Conservation (phyloP, 2,888 invertebrate genomes). For the Plagodis dolabraria region DNA sequence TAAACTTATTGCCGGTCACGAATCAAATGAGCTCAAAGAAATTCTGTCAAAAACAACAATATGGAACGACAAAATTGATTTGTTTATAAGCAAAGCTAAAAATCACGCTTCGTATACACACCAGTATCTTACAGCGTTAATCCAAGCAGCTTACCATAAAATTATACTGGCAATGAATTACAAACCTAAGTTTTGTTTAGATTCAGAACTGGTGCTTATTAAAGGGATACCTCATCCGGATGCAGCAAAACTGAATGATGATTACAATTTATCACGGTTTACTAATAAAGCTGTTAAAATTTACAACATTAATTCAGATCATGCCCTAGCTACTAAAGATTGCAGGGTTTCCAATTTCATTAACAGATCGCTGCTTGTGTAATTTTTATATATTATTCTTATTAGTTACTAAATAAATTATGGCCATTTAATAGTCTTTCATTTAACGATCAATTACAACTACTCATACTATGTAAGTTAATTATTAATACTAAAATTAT, state of each 20-base stretch:
- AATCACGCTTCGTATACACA: slow-evolving; percentile 32
- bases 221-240: slow-evolving; percentile 45
- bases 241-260: slow-evolving; percentile 34
- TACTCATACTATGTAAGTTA: no score
- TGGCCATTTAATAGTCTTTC: neutral
- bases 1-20: slow-evolving; percentile 38
- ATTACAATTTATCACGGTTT: slow-evolving; percentile 47
- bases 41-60: slow-evolving; percentile 28
- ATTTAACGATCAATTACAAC: no score
- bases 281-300: slow-evolving; percentile 42
- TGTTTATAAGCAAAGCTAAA: slow-evolving; percentile 33
- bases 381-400: neutral
- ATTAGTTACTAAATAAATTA: neutral
- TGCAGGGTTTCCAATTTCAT: slow-evolving; percentile 46
- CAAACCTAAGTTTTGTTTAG: slow-evolving; percentile 41
- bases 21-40: slow-evolving; percentile 30
- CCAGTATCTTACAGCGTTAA: slow-evolving; percentile 38
- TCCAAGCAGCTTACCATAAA: slow-evolving; percentile 42
- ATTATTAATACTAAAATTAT: no score
- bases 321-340: slow-evolving; percentile 42
- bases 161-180: slow-evolving; percentile 44
- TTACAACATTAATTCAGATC: slow-evolving; percentile 42
- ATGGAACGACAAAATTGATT: slow-evolving; percentile 43
- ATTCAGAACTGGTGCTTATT: slow-evolving; percentile 50
- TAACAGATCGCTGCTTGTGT: slow-evolving; percentile 30